phyloP scores from a whole-genome alignment of 2,113 vertebrate species.

The Mustelus asterias region DNA sequence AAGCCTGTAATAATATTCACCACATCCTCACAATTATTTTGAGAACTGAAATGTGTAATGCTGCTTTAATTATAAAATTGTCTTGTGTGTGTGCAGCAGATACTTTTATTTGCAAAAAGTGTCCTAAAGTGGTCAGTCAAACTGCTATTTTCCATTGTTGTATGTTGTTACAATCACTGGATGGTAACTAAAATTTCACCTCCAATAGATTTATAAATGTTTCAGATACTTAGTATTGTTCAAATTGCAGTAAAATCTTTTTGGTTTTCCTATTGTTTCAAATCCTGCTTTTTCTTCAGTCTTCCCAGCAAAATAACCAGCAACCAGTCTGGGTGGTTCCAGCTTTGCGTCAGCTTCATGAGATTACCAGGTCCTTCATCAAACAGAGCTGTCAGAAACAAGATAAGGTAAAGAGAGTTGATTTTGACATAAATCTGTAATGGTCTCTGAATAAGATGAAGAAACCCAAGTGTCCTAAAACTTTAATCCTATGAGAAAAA shows the following conservation, averaged over 20 bases:
- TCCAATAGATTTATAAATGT: slow-evolving; percentile 36
- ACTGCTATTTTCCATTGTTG: not conserved
- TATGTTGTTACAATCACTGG: slow-evolving; percentile 22
- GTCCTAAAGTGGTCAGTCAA: not conserved
- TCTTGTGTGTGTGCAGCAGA: not conserved
- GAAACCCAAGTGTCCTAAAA: not conserved
- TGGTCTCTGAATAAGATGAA: not conserved
- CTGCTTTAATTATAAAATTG: not conserved
- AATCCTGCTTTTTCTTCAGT: slow-evolving; percentile 63
- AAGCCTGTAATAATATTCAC: not conserved
- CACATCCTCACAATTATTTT: not conserved
- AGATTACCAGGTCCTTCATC: slow-evolving; percentile 96
- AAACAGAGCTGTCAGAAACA: slow-evolving; percentile 99
- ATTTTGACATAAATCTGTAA: not conserved
- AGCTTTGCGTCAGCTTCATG: slow-evolving; percentile 90
- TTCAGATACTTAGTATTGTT: not conserved
- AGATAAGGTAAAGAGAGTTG: slow-evolving; percentile 78
- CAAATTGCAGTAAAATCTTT: not conserved
- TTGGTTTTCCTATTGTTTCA: slow-evolving; percentile 38
- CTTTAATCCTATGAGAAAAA: not conserved
- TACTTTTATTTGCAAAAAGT: not conserved
- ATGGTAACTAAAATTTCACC: not conserved
- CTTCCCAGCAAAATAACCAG: slow-evolving; percentile 86
- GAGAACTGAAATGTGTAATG: not conserved
- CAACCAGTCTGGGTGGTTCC: slow-evolving; percentile 96